Percentiles rank a stretch among this genome's conserved stretches.
Evolutionary conservation across 2,888 invertebrate species (phyloP).

Genomic region (Macaria notata): DNA sequence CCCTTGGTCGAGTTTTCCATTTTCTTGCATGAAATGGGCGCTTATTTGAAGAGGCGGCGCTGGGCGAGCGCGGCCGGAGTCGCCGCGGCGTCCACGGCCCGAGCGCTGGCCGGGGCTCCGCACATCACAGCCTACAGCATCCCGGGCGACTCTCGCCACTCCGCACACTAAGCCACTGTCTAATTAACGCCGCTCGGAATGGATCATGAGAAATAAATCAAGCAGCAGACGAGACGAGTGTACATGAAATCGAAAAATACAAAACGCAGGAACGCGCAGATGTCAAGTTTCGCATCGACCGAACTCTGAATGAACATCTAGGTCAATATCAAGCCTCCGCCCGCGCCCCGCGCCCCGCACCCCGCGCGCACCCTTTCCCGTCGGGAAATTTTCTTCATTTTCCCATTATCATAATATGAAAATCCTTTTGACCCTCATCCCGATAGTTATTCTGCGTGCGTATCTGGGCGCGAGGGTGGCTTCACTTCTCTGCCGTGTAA

Average conservation of each 20-base stretch:
- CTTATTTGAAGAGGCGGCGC: conserved; percentile 49
- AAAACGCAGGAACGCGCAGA: conserved; percentile 80
- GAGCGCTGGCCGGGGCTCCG: conserved; percentile 47
- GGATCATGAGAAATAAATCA: conserved; percentile 50
- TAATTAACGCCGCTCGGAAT: conserved; percentile 15
- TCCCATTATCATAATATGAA: conserved; percentile 59
- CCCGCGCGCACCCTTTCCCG: conserved; percentile 53
- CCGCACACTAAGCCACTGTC: conserved; percentile 4
- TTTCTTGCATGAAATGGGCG: conserved; percentile 35
- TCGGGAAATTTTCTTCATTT: conserved; percentile 60
- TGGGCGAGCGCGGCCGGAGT: conserved; percentile 46
- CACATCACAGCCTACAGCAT: conserved; percentile 48
- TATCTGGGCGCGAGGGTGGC: conserved; percentile 13
- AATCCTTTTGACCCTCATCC: conserved; percentile 48
- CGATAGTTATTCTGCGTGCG: conserved; percentile 24
- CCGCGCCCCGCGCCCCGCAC: conserved; percentile 47
- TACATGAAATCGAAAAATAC: conserved; percentile 69
- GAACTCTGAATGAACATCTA: conserved; percentile 82
- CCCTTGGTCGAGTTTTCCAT: conserved; percentile 53
- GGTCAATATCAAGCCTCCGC: conserved; percentile 80
- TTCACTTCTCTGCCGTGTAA: conserved; percentile 12
- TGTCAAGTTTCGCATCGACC: conserved; percentile 82
- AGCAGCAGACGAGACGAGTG: conserved; percentile 50
- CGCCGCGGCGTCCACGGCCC: conserved; percentile 46
- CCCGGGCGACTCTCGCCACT: conserved; percentile 2